A percentile compares a stretch with the other conserved stretches of the same genome.
phyloP scores from a whole-genome alignment of 2,113 vertebrate genomes.

The Eolophus roseicapilla region DNA sequence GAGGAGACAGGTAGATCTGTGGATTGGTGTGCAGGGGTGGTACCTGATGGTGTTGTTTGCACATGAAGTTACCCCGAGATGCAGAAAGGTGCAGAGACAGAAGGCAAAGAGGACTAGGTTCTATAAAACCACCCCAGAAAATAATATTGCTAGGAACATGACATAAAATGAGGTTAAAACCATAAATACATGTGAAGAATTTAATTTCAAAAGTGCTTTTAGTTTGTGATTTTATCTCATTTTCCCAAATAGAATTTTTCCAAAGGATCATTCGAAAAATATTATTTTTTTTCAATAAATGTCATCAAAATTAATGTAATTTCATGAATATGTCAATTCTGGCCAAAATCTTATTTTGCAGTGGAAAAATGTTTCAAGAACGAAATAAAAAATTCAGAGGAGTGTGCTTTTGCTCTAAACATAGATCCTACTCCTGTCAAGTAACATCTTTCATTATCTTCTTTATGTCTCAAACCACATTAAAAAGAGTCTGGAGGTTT shows the following conservation, averaged over 20 bases:
- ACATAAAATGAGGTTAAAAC: not conserved
- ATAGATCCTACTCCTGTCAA: constrained; percentile 71
- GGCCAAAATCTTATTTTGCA: not conserved
- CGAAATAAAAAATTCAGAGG: not conserved
- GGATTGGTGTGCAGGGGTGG: fast-evolving
- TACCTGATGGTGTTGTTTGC: not conserved
- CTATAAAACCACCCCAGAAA: not conserved
- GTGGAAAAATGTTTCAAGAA: constrained; percentile 8
- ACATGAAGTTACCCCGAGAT: not conserved
- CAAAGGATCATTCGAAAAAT: not conserved
- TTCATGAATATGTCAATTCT: constrained; percentile 1
- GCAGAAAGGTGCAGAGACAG: not conserved
- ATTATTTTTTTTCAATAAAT: not conserved
- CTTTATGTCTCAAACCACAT: constrained; percentile 69
- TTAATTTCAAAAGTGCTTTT: not conserved
- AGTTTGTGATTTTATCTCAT: not conserved
- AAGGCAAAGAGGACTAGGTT: not conserved
- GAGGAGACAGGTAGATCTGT: constrained; percentile 10
- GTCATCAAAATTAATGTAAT: constrained; percentile 16
- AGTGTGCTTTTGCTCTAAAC: constrained; percentile 36
- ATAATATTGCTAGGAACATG: not conserved
- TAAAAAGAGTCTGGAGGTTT: constrained; percentile 68
- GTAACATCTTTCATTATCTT: constrained; percentile 73
- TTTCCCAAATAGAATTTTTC: constrained; percentile 21
- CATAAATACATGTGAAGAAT: not conserved